Evolutionary conservation across 2,797 vertebrate species (phyloP).

Genomic region (Dicrostonyx torquatus): DNA sequence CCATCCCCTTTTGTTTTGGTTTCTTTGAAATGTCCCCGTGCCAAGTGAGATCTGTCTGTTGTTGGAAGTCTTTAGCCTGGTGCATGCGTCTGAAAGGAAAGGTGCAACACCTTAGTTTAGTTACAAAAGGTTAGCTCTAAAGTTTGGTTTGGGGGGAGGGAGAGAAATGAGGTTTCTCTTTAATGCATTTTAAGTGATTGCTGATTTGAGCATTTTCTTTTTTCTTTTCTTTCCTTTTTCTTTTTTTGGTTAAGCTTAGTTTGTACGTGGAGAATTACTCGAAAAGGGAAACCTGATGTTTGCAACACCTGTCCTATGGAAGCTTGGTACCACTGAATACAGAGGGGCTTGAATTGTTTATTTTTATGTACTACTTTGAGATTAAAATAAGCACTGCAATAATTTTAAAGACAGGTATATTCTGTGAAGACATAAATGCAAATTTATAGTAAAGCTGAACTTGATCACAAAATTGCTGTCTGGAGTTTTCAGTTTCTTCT

Average conservation of each 20-base stretch:
- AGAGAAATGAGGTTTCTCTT: slow-evolving; percentile 72
- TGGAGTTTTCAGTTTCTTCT: slow-evolving; percentile 69
- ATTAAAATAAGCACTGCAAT: slow-evolving; percentile 52
- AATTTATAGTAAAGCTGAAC: slow-evolving; percentile 78
- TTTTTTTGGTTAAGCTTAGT: slow-evolving; percentile 78
- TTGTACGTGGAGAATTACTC: slow-evolving; percentile 80
- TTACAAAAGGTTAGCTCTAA: slow-evolving; percentile 73
- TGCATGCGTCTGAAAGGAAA: slow-evolving; percentile 71
- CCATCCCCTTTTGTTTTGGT: slow-evolving; percentile 52
- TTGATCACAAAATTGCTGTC: slow-evolving; percentile 71
- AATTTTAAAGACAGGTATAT: slow-evolving; percentile 64
- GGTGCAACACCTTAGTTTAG: slow-evolving; percentile 71
- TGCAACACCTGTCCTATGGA: slow-evolving; percentile 77
- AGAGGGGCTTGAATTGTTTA: slow-evolving; percentile 78
- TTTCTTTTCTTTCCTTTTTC: neutral
- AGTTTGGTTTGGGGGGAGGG: slow-evolving; percentile 69
- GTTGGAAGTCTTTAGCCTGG: slow-evolving; percentile 62
- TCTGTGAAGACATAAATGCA: slow-evolving; percentile 67
- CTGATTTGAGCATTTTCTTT: slow-evolving; percentile 66
- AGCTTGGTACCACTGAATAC: slow-evolving; percentile 81
- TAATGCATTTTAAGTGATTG: slow-evolving; percentile 78
- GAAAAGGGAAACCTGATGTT: slow-evolving; percentile 61
- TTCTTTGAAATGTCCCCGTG: slow-evolving; percentile 82
- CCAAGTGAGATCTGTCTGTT: slow-evolving; percentile 79
- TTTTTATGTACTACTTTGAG: slow-evolving; percentile 66